Conservation (phyloP, 2,113 vertebrate species). For the Alethe diademata region DNA sequence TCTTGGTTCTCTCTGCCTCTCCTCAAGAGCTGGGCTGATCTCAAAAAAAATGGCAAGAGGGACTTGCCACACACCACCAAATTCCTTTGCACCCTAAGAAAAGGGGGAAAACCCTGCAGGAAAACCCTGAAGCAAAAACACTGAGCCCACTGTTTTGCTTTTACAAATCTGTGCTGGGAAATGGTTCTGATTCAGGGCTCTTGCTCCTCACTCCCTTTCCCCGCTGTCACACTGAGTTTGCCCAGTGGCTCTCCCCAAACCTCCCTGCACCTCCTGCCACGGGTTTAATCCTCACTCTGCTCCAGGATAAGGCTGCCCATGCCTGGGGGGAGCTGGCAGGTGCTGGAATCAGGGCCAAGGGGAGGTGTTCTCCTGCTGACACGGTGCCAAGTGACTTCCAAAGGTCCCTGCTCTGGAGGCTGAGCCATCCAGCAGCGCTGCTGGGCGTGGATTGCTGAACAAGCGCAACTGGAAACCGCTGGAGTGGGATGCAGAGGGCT, state of each 20-base stretch:
- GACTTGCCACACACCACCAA: not conserved
- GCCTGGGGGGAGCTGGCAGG: not conserved
- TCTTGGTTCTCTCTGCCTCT: not conserved
- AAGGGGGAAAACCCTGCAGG: not conserved
- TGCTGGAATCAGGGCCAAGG: not conserved
- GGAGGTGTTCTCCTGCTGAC: not conserved
- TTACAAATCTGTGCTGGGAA: not conserved
- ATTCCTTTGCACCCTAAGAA: not conserved
- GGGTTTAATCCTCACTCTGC: not conserved
- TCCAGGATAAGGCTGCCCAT: not conserved
- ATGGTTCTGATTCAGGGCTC: not conserved
- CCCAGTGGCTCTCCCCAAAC: not conserved
- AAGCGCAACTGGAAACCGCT: not conserved
- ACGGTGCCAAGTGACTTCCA: not conserved
- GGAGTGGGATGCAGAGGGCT: not conserved
- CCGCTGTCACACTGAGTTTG: rapidly evolving
- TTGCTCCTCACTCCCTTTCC: not conserved
- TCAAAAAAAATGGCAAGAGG: not conserved
- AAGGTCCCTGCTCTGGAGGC: not conserved
- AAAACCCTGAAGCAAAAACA: not conserved
- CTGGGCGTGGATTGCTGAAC: rapidly evolving
- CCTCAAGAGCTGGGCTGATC: not conserved
- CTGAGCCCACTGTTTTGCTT: not conserved
- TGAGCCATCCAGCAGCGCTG: not conserved
- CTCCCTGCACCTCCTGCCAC: not conserved